Evolutionary conservation across 2,888 invertebrate species (phyloP).

Genomic region (Tenthredo notha): DNA sequence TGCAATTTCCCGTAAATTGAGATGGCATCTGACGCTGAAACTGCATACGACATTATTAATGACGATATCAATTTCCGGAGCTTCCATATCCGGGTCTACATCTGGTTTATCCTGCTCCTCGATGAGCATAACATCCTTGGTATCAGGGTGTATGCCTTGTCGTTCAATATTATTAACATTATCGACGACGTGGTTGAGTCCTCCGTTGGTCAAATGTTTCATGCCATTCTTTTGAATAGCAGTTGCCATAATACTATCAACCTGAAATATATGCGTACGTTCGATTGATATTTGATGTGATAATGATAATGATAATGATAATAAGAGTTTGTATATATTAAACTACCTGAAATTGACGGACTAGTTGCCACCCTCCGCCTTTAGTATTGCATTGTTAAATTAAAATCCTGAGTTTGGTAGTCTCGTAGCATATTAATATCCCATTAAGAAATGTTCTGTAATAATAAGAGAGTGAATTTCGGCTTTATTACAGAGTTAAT

Average conservation of each 20-base stretch:
- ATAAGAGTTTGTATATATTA: too few relatives aligned
- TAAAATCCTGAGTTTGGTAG: background rate
- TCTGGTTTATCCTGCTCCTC: constrained; percentile 62
- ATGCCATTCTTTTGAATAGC: constrained; percentile 92
- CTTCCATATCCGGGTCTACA: constrained; percentile 76
- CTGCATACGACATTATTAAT: constrained; percentile 99
- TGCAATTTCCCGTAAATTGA: constrained; percentile 96
- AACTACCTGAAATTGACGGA: background rate
- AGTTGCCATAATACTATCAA: constrained; percentile 85
- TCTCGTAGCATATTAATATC: background rate
- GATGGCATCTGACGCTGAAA: constrained; percentile 97
- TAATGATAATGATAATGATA: too few relatives aligned
- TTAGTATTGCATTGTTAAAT: constrained; percentile 2
- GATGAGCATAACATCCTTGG: constrained; percentile 65
- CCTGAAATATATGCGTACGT: constrained; percentile 65
- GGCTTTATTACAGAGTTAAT: too few relatives aligned
- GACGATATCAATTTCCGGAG: constrained; percentile 94
- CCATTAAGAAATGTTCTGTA: background rate
- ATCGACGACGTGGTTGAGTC: constrained; percentile 76
- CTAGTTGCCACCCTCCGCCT: background rate
- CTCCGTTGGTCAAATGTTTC: constrained; percentile 87
- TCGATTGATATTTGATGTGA: background rate
- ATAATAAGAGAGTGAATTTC: background rate
- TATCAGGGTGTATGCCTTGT: constrained; percentile 63
- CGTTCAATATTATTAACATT: constrained; percentile 69